Evolutionary conservation across 2,888 invertebrate genomes (phyloP).

Genomic region (Epinotia bilunana): DNA sequence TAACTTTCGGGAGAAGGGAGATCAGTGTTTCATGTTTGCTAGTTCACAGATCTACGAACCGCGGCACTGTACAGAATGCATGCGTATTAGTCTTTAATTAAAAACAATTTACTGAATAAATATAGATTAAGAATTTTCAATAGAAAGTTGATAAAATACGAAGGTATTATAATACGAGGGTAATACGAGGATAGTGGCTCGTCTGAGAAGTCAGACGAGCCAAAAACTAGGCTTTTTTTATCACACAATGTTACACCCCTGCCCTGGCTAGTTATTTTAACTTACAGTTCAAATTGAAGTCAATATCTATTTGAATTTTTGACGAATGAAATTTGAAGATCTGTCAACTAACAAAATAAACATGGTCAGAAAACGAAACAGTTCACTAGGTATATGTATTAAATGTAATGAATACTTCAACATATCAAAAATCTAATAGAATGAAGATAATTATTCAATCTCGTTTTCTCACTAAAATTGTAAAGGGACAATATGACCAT

Average conservation of each 20-base stretch:
- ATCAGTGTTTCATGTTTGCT: not conserved
- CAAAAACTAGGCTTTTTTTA: not conserved
- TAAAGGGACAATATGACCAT: not conserved
- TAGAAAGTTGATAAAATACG: no score
- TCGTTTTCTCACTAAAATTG: conserved; percentile 12
- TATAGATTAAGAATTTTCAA: no score
- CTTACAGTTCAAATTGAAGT: not conserved
- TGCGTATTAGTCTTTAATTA: not conserved
- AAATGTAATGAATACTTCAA: not conserved
- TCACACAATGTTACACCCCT: not conserved
- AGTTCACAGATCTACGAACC: not conserved
- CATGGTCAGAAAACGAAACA: conserved; percentile 10
- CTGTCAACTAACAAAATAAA: conserved; percentile 11
- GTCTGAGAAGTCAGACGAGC: no score
- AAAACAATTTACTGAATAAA: no score
- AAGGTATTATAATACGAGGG: no score
- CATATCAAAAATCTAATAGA: no score
- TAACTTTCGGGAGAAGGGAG: not conserved
- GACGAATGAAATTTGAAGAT: not conserved
- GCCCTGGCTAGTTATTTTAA: not conserved
- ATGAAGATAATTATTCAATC: not conserved
- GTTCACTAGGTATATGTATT: not conserved
- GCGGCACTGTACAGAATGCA: not conserved
- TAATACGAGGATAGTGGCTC: no score
- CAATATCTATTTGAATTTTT: not conserved